Conservation (phyloP, 2,888 invertebrate genomes). For the Suillia variegata region DNA sequence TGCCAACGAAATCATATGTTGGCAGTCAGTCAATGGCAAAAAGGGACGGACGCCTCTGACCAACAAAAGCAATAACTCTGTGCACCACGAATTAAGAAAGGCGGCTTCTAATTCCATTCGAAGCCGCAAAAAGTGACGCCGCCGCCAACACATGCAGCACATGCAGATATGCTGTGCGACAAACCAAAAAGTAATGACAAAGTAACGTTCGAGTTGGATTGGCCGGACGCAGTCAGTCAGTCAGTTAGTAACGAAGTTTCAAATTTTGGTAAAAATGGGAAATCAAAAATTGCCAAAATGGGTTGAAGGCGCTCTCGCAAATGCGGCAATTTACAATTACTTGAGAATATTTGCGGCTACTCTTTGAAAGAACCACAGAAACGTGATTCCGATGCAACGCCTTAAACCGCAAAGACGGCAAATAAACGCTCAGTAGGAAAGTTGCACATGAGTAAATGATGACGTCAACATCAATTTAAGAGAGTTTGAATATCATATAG, state of each 20-base stretch:
- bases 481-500: too few species aligned
- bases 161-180: too few species aligned
- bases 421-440: background rate
- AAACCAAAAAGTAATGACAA: too few species aligned
- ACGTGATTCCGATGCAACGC: constrained; percentile 37
- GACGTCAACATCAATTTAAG: too few species aligned
- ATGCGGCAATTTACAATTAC: too few species aligned
- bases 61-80: background rate
- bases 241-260: too few species aligned
- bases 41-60: background rate
- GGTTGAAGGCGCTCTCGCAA: too few species aligned
- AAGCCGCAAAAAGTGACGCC: background rate
- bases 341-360: constrained; percentile 9
- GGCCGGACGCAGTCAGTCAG: too few species aligned
- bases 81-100: constrained; percentile 6
- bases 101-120: constrained; percentile 17
- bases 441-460: too few species aligned
- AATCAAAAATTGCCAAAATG: too few species aligned
- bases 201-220: too few species aligned
- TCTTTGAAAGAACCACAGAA: constrained; percentile 38
- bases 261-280: too few species aligned
- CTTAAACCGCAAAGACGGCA: constrained; percentile 13
- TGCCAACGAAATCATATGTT: background rate
- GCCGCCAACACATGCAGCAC: background rate
- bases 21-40: background rate